Base-by-base conservation (phyloP, 2,797 vertebrate species). In the Cyclopterus lumpus region DNA sequence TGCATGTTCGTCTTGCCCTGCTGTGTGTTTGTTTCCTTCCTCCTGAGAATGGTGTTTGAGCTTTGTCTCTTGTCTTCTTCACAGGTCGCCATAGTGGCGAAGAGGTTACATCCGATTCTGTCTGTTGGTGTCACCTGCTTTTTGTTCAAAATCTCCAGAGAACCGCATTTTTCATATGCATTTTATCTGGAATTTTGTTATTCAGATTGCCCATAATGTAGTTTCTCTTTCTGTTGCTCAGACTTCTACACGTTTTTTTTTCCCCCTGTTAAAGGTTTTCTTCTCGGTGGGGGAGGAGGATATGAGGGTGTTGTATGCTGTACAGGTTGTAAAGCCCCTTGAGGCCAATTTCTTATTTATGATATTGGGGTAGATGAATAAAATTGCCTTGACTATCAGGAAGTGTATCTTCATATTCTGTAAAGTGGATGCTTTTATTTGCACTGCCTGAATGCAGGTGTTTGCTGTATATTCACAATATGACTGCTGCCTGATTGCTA, bases 401-500 rank as follows among this genome's bases (percentile, higher is more conserved):
- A 55, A 16, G 28, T 72, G 71, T 32, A n/a, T 62, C 30, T 46
- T 34, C 9, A 42, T 46, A n/a, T 40, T 73, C 26, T 63, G 40
- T 57, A 28, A 3, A 7, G 66, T 60, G 22, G 71, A 61, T 67
- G 51, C 59, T 73, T 75, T 36, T 59, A 51, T 71, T 76, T 76
- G 79, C 74, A 26, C 58, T 58, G 67, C 53, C 51, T 65, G 57
- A 79, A 63, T 68, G 81, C 79, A 55, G 59, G 79, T 79, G 73
- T 73, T 73, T 28, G 38, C 71, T 38, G 76, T 62, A 80, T 67
- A 60, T 78, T 87, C 85, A 62, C 79, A 73, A 67, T 62, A 75
- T 70, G 80, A 42, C 73, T 79, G 70, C 86, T 59, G 80, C 71
- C 76, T 91, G 85, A 88, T 86, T 90, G 87, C 80, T 67, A 28